These are phyloP conservation scores for Palythoa grandis DNA, from an alignment of 92 coral and sea anemone genomes.

Conservation along the genomic window DNA sequence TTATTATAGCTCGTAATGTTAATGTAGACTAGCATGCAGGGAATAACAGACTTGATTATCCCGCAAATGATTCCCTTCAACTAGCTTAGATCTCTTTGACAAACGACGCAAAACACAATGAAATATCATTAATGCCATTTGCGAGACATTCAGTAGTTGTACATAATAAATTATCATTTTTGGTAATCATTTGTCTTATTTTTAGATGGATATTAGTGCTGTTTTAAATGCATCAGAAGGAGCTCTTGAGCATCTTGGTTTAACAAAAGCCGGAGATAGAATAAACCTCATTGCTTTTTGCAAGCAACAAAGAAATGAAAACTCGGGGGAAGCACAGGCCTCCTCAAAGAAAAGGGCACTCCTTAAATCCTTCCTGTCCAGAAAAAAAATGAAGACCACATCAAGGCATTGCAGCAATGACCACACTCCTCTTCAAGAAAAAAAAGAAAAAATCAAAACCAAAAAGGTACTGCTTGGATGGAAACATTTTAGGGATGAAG, in stretches of 20 bases:
- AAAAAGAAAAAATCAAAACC: constrained; percentile 27
- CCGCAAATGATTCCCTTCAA: too few species aligned
- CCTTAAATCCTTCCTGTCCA: constrained; percentile 26
- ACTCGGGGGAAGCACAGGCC: not conserved
- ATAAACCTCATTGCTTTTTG: constrained; percentile 54
- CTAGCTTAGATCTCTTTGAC: too few species aligned
- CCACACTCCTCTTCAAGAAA: not conserved
- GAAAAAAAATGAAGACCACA: constrained; percentile 26
- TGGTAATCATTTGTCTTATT: too few species aligned
- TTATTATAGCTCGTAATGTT: too few species aligned
- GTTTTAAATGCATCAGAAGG: constrained; percentile 51
- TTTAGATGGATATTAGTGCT: constrained; percentile 63
- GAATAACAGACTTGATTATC: too few species aligned
- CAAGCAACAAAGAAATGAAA: not conserved
- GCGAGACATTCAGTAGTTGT: too few species aligned
- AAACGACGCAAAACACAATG: too few species aligned
- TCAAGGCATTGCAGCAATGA: not conserved
- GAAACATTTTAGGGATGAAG: constrained; percentile 61
- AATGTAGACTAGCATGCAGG: too few species aligned
- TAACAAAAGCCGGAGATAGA: constrained; percentile 59
- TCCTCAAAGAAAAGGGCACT: constrained; percentile 52
- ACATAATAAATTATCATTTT: too few species aligned
- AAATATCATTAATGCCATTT: too few species aligned
- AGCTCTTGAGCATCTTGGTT: constrained; percentile 53
- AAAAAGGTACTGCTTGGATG: constrained; percentile 55